Conservation (phyloP, 2,888 invertebrate genomes). For the Pristionchus mayeri region DNA sequence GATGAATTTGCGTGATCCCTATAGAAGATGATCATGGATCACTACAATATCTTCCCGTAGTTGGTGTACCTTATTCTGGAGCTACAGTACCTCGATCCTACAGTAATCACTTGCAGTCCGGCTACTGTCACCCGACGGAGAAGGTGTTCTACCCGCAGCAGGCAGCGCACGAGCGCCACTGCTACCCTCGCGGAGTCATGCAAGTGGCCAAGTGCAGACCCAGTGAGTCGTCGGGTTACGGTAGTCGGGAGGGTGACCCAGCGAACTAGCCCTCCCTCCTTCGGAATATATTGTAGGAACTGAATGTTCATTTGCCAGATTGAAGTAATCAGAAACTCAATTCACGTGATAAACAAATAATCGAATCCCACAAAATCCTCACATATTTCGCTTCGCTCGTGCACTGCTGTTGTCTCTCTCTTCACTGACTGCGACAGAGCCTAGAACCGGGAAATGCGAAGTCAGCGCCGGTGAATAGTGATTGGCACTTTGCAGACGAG, state of each 20-base stretch:
- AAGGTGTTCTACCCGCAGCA: conserved; percentile 52
- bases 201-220: conserved; percentile 61
- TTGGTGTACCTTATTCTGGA: not conserved
- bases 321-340: too few species aligned
- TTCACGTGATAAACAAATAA: too few species aligned
- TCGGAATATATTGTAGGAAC: too few species aligned
- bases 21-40: too few species aligned
- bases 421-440: too few species aligned
- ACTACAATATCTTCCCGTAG: not conserved
- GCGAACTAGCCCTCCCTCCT: too few species aligned
- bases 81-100: not conserved
- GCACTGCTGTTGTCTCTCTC: too few species aligned
- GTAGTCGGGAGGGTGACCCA: not conserved
- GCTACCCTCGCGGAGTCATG: conserved; percentile 62
- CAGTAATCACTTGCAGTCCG: not conserved
- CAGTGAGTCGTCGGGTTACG: conserved; percentile 8
- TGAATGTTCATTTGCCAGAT: too few species aligned
- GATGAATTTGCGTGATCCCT: not conserved
- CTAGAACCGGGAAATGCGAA: too few species aligned
- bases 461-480: not conserved
- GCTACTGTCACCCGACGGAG: conserved; percentile 64
- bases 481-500: conserved; percentile 61
- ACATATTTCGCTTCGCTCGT: too few species aligned
- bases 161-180: conserved; percentile 50
- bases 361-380: too few species aligned